These are phyloP conservation scores for Coecobrya sp. DNA, from an alignment of 2,888 invertebrate species.

Conservation along the genomic window DNA sequence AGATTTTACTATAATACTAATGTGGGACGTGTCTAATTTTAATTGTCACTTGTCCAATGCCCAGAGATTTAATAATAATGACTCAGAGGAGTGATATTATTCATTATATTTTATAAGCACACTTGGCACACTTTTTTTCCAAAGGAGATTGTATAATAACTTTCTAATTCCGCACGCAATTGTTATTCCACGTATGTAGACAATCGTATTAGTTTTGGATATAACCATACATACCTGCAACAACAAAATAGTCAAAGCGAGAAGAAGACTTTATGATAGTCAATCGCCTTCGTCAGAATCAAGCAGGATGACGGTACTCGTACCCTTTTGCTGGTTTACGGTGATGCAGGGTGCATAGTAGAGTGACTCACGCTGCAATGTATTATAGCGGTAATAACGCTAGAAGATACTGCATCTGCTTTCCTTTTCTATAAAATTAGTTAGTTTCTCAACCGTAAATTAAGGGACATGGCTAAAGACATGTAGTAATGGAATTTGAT, in stretches of 20 bases:
- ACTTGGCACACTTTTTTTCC: conserved; percentile 56
- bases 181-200: conserved; percentile 49
- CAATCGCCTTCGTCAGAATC: not conserved
- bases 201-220: not conserved
- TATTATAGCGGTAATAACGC: not conserved
- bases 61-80: not conserved
- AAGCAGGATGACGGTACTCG: not conserved
- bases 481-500: conserved; percentile 66
- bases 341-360: not conserved
- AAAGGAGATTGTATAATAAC: conserved; percentile 77
- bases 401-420: conserved; percentile 40
- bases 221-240: not conserved
- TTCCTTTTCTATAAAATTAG: conserved; percentile 65
- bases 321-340: not conserved
- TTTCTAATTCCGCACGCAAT: conserved; percentile 75
- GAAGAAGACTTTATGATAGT: not conserved
- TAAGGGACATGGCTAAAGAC: conserved; percentile 73
- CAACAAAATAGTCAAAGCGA: not conserved
- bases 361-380: not conserved
- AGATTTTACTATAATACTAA: not conserved
- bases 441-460: conserved; percentile 72
- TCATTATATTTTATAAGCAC: conserved; percentile 33
- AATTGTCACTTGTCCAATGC: conserved; percentile 21
- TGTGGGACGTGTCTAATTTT: conserved; percentile 27
- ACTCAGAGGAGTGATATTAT: not conserved